Base-by-base conservation (phyloP, 2,797 vertebrate genomes). In the Hapalemur alaotrensis region DNA sequence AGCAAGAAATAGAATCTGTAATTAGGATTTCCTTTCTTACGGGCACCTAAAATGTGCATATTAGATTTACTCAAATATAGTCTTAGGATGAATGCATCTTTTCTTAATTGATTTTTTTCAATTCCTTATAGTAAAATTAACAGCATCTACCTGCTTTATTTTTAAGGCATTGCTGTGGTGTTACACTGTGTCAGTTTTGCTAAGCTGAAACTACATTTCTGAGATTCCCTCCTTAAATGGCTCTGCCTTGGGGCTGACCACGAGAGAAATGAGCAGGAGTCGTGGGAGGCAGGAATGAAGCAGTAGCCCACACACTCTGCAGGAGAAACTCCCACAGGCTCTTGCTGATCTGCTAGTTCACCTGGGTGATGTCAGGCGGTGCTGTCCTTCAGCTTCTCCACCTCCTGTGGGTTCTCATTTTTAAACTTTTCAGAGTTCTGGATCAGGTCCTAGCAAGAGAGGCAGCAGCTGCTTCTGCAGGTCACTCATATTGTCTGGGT, bases 271-370 rank as follows among this genome's bases (percentile, higher is more conserved):
- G 18, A 79, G 41, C 59, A 32, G 25, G 35, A 32, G 28, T 11
- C 5, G 2, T 32, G 65, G 23, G 22, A 84, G 41, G 75, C n/a
- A 46, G 30, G 13, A 23, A 17, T 30, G 41, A 81, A 80, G 9
- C 35, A 18, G 23, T 1, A 1, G 7, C 4, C 4, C 6, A 32
- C 11, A 10, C 4, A 20, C 17, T 41, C n/a, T 61, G 7, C 17
- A 41, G 65, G 35, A 23, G 12, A 48, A 85, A 54, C 22, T 41
- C 25, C 14, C 17, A 12, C n/a, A 25, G 1, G 0, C 38, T 50
- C 11, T 25, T 28, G 15, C 22, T 28, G 23, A 35, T 10, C 41
- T 28, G 7, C 23, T 23, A 22, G 8, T 11, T 80, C 15, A 38
- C 15, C 7, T 65, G 12, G 0, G 46, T 18, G 30, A 57, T n/a